Evolutionary conservation across 1,140 invertebrate genomes (phyloP).

Genomic region (Lethrus apterus): DNA sequence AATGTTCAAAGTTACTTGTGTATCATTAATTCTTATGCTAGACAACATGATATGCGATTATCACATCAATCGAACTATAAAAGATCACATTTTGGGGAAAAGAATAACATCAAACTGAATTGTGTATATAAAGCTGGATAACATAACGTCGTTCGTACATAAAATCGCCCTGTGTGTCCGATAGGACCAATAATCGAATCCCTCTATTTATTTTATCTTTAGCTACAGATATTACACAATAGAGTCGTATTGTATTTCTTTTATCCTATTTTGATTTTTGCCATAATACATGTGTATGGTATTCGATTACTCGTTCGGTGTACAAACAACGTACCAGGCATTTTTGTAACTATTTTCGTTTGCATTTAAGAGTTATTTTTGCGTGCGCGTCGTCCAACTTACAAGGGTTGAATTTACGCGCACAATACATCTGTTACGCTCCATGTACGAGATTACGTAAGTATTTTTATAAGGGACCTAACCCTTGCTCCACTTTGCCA

Average conservation of each 20-base stretch:
- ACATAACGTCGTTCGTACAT: too few species aligned
- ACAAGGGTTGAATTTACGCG: constrained; percentile 12
- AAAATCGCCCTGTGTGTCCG: too few species aligned
- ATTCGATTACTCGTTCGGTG: constrained; percentile 16
- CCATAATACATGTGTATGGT: constrained; percentile 19
- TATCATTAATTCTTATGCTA: too few species aligned
- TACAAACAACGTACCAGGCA: constrained; percentile 4
- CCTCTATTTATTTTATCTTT: constrained; percentile 19
- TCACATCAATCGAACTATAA: too few species aligned
- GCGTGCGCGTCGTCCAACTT: not conserved
- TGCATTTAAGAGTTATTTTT: constrained; percentile 1
- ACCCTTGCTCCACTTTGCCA: too few species aligned
- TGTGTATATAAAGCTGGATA: too few species aligned
- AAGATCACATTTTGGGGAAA: too few species aligned
- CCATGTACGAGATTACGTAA: constrained; percentile 19
- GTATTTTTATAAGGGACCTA: constrained; percentile 18
- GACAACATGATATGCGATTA: too few species aligned
- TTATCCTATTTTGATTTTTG: constrained; percentile 25
- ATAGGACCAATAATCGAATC: too few species aligned
- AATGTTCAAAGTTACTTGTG: too few species aligned
- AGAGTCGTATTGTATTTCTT: constrained; percentile 19
- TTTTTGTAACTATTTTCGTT: not conserved
- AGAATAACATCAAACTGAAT: too few species aligned
- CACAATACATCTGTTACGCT: constrained; percentile 21
- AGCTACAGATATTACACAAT: constrained; percentile 22